Percentiles rank a stretch among this genome's conserved stretches.
These are phyloP conservation scores for Garrulus glandarius DNA, from an alignment of 2,797 vertebrate genomes.

Conservation along the genomic window DNA sequence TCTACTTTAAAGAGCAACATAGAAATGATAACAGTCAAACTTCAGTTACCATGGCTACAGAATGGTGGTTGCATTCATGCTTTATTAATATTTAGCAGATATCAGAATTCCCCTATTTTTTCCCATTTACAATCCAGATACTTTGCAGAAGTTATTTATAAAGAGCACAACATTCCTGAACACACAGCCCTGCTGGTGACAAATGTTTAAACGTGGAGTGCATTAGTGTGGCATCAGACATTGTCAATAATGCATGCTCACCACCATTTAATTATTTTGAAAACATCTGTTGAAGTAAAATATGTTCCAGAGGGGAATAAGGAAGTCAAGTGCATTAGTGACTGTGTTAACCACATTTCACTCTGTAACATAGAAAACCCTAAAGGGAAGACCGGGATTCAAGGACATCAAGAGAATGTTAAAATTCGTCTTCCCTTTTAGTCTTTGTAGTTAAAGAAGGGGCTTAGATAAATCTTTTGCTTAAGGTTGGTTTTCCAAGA, in stretches of 20 bases:
- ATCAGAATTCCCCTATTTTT: not conserved
- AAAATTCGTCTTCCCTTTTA: not conserved
- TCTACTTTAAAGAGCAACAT: not conserved
- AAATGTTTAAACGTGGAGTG: conserved; percentile 59
- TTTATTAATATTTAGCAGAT: conserved; percentile 46
- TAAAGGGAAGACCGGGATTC: conserved; percentile 8
- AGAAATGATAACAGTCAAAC: not conserved
- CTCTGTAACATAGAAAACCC: not conserved
- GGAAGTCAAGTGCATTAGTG: conserved; percentile 58
- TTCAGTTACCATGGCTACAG: not conserved
- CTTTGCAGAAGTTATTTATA: conserved; percentile 56
- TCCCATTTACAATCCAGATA: not conserved
- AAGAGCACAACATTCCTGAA: conserved; percentile 60
- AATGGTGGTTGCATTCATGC: not conserved
- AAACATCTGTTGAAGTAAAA: conserved; percentile 77
- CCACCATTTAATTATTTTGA: conserved; percentile 76
- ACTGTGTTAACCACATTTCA: conserved; percentile 46
- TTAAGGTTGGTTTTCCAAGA: not conserved
- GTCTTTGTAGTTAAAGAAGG: not conserved
- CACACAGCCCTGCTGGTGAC: conserved; percentile 46
- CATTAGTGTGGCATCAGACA: conserved; percentile 67
- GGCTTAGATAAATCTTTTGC: not conserved
- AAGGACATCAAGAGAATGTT: not conserved
- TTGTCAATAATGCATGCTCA: conserved; percentile 75
- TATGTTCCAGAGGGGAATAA: conserved; percentile 66